Conservation (phyloP, 2,797 vertebrate genomes). For the Mallotus villosus region DNA sequence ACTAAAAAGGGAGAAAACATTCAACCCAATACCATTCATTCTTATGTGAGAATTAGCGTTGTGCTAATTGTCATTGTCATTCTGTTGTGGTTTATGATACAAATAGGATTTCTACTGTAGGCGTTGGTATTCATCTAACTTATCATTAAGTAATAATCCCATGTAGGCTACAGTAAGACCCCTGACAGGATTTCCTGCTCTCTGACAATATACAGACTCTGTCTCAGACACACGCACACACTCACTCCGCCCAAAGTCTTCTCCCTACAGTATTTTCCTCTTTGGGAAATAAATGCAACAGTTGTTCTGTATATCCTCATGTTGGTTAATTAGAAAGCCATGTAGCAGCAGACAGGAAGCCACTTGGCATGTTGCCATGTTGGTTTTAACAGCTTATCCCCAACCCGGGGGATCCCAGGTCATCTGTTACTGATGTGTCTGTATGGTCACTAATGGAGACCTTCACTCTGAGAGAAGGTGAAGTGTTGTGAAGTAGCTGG, state of each 20-base stretch:
- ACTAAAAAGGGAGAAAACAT: neutral
- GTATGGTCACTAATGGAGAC: too few species aligned
- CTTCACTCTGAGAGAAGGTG: too few species aligned
- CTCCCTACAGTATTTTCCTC: neutral
- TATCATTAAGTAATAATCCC: too few species aligned
- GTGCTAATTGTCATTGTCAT: too few species aligned
- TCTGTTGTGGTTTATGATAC: too few species aligned
- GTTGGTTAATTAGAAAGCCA: neutral
- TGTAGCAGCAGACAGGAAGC: neutral
- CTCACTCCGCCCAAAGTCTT: neutral
- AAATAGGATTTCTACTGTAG: too few species aligned
- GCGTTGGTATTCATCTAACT: too few species aligned
- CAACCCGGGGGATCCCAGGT: neutral
- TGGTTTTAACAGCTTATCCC: slow-evolving; percentile 2
- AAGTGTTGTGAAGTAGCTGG: too few species aligned
- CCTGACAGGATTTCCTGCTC: too few species aligned
- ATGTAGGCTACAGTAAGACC: too few species aligned
- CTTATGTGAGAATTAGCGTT: neutral
- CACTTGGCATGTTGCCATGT: neutral
- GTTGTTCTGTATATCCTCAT: neutral
- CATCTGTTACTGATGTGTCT: neutral
- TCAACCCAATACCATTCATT: neutral
- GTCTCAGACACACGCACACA: neutral
- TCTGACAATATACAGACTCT: neutral
- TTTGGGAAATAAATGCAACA: neutral